A percentile compares a stretch with the other conserved stretches of the same genome.
Evolutionary conservation across 2,797 vertebrate genomes (phyloP).

Genomic region (Mergus octosetaceus): DNA sequence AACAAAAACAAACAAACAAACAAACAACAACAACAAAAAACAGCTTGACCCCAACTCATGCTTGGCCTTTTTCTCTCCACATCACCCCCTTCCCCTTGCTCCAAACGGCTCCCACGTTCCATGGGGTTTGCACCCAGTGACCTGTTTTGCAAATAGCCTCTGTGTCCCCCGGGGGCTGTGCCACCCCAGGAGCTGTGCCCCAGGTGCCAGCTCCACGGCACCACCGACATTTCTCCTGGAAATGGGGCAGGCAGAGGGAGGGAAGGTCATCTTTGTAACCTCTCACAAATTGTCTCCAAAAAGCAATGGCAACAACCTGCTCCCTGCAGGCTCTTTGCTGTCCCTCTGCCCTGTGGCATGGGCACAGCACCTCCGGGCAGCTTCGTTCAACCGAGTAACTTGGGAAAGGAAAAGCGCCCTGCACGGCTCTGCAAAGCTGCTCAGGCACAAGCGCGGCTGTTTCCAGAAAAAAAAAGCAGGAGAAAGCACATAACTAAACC

Average conservation of each 20-base stretch:
- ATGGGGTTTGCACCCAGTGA: background rate
- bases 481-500: background rate
- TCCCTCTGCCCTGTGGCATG: background rate
- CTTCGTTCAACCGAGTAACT: background rate
- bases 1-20: background rate
- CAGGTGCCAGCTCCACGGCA: background rate
- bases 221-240: background rate
- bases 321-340: background rate
- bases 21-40: no score
- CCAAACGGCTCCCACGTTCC: no score
- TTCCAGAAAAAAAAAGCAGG: background rate
- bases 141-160: background rate
- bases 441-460: background rate
- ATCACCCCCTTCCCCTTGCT: accelerated
- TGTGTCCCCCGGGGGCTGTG: accelerated
- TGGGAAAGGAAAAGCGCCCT: background rate
- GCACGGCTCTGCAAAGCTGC: background rate
- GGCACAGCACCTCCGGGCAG: background rate
- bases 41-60: accelerated
- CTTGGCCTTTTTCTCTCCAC: accelerated
- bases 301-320: background rate
- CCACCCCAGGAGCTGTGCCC: background rate
- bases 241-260: accelerated
- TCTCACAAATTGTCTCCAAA: accelerated
- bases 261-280: no score